Evolutionary conservation across 2,888 invertebrate genomes (phyloP).

Genomic region (Limnephilus marmoratus): DNA sequence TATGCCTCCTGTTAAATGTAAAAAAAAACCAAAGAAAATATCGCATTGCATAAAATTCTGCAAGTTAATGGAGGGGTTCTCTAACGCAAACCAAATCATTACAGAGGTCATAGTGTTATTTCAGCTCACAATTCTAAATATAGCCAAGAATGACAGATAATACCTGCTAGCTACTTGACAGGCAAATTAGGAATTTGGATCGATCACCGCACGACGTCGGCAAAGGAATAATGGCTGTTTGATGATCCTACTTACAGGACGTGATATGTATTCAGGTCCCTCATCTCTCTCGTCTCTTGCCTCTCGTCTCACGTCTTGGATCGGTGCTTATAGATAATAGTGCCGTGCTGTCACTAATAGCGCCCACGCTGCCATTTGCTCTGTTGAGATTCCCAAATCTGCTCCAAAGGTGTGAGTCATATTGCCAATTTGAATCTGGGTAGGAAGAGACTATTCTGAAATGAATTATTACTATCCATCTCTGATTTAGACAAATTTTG

Average conservation of each 20-base stretch:
- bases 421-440: neutral
- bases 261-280: neutral
- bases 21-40: neutral
- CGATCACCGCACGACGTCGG: constrained; percentile 10
- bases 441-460: neutral
- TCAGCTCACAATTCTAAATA: constrained; percentile 30
- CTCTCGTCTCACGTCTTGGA: neutral
- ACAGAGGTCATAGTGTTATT: constrained; percentile 26
- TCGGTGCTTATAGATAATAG: neutral
- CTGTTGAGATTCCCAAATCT: neutral
- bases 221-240: neutral
- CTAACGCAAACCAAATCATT: neutral
- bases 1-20: too few relatives aligned
- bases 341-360: constrained; percentile 3
- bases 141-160: constrained; percentile 37
- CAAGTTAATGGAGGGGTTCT: neutral
- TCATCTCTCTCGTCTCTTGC: neutral
- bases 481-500: neutral
- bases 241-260: constrained; percentile 14
- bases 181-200: constrained; percentile 21
- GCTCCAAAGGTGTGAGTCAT: neutral
- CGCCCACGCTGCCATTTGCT: neutral
- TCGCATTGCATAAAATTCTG: neutral
- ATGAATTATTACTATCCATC: neutral
- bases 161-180: constrained; percentile 8